A percentile compares a stretch with the other conserved stretches of the same genome.
Conservation (phyloP, 2,797 vertebrate genomes). For the Onychomys torridus region DNA sequence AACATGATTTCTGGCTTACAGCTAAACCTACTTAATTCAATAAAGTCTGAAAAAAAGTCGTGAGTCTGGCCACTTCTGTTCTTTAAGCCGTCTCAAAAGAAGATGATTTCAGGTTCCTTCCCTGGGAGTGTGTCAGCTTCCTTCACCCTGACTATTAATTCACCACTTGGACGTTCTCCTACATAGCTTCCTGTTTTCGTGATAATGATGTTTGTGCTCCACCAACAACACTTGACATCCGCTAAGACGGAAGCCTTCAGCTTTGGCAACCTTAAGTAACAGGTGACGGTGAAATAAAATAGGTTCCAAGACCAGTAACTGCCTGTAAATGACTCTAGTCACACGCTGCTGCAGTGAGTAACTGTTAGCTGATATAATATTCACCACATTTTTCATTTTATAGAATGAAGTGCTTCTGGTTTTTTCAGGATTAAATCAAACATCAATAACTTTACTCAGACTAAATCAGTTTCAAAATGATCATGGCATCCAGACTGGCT, state of each 20-base stretch:
- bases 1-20: conserved; percentile 54
- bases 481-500: conserved; percentile 13
- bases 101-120: conserved; percentile 69
- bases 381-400: conserved; percentile 58
- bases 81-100: conserved; percentile 58
- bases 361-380: conserved; percentile 35
- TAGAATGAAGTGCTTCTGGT: background rate
- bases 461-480: conserved; percentile 53
- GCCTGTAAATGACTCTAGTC: conserved; percentile 31
- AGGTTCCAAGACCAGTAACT: conserved; percentile 50
- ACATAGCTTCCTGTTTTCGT: conserved; percentile 81
- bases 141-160: conserved; percentile 75
- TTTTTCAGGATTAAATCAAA: conserved; percentile 40
- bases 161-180: conserved; percentile 75
- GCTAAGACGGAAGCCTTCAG: conserved; percentile 77
- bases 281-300: conserved; percentile 68
- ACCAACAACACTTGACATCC: conserved; percentile 73
- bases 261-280: conserved; percentile 72
- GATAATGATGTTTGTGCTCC: conserved; percentile 78
- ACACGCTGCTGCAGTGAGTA: conserved; percentile 51
- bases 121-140: conserved; percentile 71
- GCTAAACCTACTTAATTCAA: conserved; percentile 47
- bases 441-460: conserved; percentile 49
- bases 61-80: conserved; percentile 51
- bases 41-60: conserved; percentile 53